Percentiles rank a stretch among this genome's conserved stretches.
Evolutionary conservation across 2,113 vertebrate genomes (phyloP).

Genomic region (Larimichthys crocea): DNA sequence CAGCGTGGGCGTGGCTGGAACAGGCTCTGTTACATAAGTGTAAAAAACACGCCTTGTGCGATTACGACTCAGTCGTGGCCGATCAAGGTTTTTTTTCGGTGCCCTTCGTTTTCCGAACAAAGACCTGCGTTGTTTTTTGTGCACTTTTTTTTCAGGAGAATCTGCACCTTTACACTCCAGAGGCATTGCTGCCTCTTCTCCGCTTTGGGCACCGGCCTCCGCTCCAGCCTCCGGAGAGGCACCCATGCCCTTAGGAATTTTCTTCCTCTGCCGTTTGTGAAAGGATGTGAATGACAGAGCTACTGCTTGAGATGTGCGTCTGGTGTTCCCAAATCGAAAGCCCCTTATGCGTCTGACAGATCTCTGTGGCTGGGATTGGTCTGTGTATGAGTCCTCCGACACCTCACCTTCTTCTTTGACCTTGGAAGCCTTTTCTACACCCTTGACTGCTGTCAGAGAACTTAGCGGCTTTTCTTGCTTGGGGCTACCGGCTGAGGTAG

Average conservation of each 20-base stretch:
- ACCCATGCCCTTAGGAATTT: conserved; percentile 45
- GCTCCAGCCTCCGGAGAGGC: conserved; percentile 68
- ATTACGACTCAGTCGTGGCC: not conserved
- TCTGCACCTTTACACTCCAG: conserved; percentile 51
- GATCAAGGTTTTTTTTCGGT: not conserved
- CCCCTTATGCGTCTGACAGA: conserved; percentile 40
- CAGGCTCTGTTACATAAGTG: conserved; percentile 57
- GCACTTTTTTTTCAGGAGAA: conserved; percentile 8
- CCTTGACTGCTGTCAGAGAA: conserved; percentile 52
- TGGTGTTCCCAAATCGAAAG: conserved; percentile 35
- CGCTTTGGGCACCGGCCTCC: conserved; percentile 60
- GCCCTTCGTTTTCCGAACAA: conserved; percentile 67
- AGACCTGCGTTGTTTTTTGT: conserved; percentile 51
- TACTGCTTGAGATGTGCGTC: conserved; percentile 38
- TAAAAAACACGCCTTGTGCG: conserved; percentile 61
- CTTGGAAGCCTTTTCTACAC: conserved; percentile 44
- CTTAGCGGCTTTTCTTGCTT: conserved; percentile 61
- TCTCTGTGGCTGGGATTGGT: conserved; percentile 31
- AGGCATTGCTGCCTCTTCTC: conserved; percentile 57
- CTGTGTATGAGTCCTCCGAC: conserved; percentile 28
- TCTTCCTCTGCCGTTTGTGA: conserved; percentile 61
- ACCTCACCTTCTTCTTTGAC: conserved; percentile 46
- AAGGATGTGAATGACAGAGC: conserved; percentile 41
- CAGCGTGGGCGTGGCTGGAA: not conserved
- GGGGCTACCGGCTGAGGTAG: conserved; percentile 47